Base-by-base conservation (phyloP, 2,797 vertebrate genomes). In the Siniperca scherzeri region DNA sequence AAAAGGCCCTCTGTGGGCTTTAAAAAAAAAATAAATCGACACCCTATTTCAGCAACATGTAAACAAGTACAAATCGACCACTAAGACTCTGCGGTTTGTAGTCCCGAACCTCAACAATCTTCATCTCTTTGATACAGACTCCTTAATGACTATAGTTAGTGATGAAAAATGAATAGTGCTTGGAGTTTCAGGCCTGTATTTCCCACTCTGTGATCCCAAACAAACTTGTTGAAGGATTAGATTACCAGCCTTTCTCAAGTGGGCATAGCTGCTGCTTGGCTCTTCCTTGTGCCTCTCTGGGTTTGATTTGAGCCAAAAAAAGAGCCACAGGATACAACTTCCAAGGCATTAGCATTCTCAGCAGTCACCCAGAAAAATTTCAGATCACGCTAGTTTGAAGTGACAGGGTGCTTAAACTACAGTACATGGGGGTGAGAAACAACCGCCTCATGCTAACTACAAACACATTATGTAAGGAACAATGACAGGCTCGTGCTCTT, bases 301-400 rank as follows among this genome's bases (percentile, higher is more conserved):
- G 93, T 96, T 96, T 95, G 95, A 96, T 97, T 96, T 96, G 91
- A 95, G 82, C 88, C 94, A 8, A 21, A 50, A 25, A 93, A 87
- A 91, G 95, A 95, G 96, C 94, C 89, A 96, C 94, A 81, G 91
- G 94, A 94, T 94, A 93, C 87, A 80, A 89, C 89, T 93, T 94
- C 87, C 90, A 93, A 93, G 90, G 91, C 93, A 95, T 95, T 91
- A 89, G 93, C 93, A 94, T 96, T 96, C 94, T 94, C 94, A 94
- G 95, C 95, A 95, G 94, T 94, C 92, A 93, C 87, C 94, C 93
- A 82, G 87, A 81, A 89, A 93, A 92, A 93, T 89, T 95, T 95
- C 94, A 93, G 87, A 93, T 97, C 96, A 96, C 85, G 80, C 92
- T 96, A 96, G 96, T 30, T 85, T 93, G 94, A 97, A 96, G 94